Evolutionary conservation across 2,113 vertebrate species (phyloP), one percentile per base, ranked within the genome.

Genomic region (Mus pahari): DNA sequence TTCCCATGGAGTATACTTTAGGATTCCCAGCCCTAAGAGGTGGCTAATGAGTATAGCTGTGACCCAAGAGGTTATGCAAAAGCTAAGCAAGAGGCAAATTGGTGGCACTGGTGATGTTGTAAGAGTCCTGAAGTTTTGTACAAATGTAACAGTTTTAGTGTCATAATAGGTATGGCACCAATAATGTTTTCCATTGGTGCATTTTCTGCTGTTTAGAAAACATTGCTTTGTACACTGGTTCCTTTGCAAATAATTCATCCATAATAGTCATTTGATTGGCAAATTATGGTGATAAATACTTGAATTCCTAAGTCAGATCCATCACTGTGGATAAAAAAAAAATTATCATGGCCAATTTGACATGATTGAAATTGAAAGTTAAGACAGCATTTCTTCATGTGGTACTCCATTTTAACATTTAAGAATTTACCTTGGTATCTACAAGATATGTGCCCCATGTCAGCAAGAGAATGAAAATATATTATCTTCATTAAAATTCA

Each of bases 21-120:
- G 2, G 17, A 24, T 13, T 84, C 7, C 4, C 39, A 31, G 0
- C 4, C 4, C 22, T 1, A 9, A n/a, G 19, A 71, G 11, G 1
- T 31, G 2, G 7, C 20, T 31, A 7, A 31, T 24, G 48, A 19
- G 0, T 0, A 10, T 20, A n/a, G 26, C 7, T 58, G 8, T 24
- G 20, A 1, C 1, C 1, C 5, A n/a, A 7, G 5, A 70, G 33
- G 16, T 55, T 24, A 14, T 1, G 39, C n/a, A 20, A 20, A 74
- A 50, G 19, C 24, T 14, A 6, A 58, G 9, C 13, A 62, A 82
- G 53, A 33, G 7, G 7, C 3, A 64, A 1, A 31, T 33, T 28
- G 28, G 48, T 42, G 2, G 22, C 45, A 45, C 50, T 24, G 1
- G 0, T 73, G 53, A 62, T 17, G 7, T 33, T 20, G 5, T 24